Base-by-base conservation (phyloP, 2,888 invertebrate genomes). In the Eueremaeus valkanovi region DNA sequence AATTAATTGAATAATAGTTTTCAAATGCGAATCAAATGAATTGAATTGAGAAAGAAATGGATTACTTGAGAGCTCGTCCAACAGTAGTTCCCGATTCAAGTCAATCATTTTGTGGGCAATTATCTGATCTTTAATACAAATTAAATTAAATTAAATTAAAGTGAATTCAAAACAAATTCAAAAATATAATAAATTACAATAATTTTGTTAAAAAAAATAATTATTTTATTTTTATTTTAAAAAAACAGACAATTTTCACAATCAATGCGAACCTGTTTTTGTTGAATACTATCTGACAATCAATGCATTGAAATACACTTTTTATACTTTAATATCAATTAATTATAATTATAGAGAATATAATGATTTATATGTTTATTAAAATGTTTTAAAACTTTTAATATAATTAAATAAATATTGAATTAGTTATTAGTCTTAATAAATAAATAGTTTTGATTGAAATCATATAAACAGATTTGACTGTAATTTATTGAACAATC, bases 21-120 rank as follows among this genome's bases (percentile, higher is more conserved):
- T n/a, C n/a, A n/a, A n/a, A n/a, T n/a, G n/a, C n/a, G n/a, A n/a
- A n/a, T n/a, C 63, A 63, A 18, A 63, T 31, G n/a, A 75, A 31
- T 42, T 49, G 8, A 27, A 31, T 33, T 18, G n/a, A 75, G 6
- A 31, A 13, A 5, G 18, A 40, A 16, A 29, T 13, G 18, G 61
- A 66, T 72, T 66, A 77, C 77, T 75, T 21, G 72, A 75, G 27
- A 77, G 33, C 36, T 77, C 77, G 40, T 77, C 74, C 9, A 77
- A 36, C 21, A 77, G 31, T 29, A 31, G 42, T 27, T 77, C 77
- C 5, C 75, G 45, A 77, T 77, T 73, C 13, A 77, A 31, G 11
- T 77, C 77, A 45, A 55, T 72, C 58, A 49, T 73, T 73, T 49
- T 29, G n/a, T n/a, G 29, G 33, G 31, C 63, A 63, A 33, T 49